These are phyloP conservation scores for Octodon degus DNA, from an alignment of 2,113 vertebrate genomes.

Conservation along the genomic window DNA sequence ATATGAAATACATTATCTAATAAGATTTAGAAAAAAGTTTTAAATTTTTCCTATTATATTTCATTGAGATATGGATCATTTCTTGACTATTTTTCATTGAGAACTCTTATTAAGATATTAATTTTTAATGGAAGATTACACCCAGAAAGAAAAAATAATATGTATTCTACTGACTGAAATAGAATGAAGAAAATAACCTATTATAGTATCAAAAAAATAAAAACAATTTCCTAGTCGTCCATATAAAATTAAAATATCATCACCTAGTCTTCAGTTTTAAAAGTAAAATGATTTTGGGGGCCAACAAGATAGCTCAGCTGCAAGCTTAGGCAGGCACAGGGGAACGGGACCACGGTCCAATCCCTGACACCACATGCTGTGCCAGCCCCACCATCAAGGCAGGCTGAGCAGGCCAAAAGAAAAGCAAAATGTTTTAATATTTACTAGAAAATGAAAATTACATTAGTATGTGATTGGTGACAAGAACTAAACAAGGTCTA, in stretches of 20 bases:
- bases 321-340: no score
- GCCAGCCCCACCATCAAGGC: no score
- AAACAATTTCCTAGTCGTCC: not conserved
- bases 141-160: not conserved
- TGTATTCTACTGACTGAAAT: not conserved
- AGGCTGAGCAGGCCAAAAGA: not conserved
- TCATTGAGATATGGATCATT: not conserved
- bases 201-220: not conserved
- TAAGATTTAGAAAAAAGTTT: not conserved
- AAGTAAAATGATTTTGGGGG: not conserved
- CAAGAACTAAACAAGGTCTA: not conserved
- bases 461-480: not conserved
- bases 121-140: not conserved
- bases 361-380: no score
- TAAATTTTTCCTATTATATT: not conserved
- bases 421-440: not conserved
- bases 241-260: not conserved
- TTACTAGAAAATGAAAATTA: not conserved
- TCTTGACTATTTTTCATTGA: not conserved
- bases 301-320: no score
- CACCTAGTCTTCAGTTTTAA: not conserved
- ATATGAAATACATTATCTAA: not conserved
- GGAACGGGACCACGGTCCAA: no score
- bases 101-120: not conserved
- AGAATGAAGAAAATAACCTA: not conserved